Conservation (phyloP, 1,140 invertebrate species). For the Drosophila ogumai region DNA sequence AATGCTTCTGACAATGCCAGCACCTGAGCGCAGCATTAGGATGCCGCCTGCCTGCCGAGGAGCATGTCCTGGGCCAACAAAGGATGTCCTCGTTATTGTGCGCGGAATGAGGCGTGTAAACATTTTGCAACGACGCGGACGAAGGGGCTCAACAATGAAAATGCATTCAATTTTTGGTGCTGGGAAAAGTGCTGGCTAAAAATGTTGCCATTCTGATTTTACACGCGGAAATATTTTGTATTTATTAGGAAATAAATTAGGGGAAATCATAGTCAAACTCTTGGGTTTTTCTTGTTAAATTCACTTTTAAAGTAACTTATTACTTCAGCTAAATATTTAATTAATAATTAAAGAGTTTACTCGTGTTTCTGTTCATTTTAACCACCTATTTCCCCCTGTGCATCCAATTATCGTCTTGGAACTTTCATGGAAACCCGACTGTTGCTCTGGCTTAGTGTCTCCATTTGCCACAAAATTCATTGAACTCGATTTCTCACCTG, state of each 20-base stretch:
- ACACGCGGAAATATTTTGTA: neutral
- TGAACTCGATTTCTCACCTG: slow-evolving; percentile 4
- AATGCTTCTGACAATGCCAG: slow-evolving; percentile 36
- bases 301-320: no score
- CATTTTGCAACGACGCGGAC: slow-evolving; percentile 20
- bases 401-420: slow-evolving; percentile 6
- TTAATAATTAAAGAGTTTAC: no score
- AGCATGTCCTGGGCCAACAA: slow-evolving; percentile 49
- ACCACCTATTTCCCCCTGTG: neutral
- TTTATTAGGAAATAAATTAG: neutral
- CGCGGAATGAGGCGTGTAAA: slow-evolving; percentile 56
- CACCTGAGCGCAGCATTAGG: slow-evolving; percentile 30
- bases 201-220: slow-evolving; percentile 13
- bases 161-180: slow-evolving; percentile 47
- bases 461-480: slow-evolving; percentile 11
- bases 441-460: slow-evolving; percentile 14
- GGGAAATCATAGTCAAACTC: neutral
- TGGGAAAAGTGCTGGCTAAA: slow-evolving; percentile 3
- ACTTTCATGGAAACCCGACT: neutral
- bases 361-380: neutral
- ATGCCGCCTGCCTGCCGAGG: neutral
- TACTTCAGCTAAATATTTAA: no score
- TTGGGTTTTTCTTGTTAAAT: no score
- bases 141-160: slow-evolving; percentile 45
- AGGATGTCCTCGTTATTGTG: slow-evolving; percentile 55